phyloP scores from a whole-genome alignment of 2,888 invertebrate genomes.

The Torymus auratus region DNA sequence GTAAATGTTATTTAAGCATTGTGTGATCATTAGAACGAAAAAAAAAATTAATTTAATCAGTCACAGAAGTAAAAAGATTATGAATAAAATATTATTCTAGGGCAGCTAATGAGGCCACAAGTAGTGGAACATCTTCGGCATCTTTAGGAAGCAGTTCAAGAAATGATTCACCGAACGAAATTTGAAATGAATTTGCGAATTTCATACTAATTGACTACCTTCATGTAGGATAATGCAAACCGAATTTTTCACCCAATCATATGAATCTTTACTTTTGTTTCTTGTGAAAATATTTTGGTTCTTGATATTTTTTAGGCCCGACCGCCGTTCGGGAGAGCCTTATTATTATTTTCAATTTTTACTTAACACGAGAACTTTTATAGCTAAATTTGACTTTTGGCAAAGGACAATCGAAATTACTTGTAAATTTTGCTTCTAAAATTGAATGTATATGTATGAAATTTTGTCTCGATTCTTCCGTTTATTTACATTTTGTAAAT shows the following conservation, averaged over 20 bases:
- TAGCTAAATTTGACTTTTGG: constrained; percentile 54
- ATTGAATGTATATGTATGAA: constrained; percentile 23
- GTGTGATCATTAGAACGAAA: too few species aligned
- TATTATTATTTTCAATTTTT: constrained; percentile 19
- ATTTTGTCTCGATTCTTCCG: constrained; percentile 20
- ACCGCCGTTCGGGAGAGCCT: too few species aligned
- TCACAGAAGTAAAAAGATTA: too few species aligned
- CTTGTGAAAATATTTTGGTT: constrained; percentile 25
- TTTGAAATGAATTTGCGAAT: constrained; percentile 66
- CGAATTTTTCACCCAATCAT: constrained; percentile 63
- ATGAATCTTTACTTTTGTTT: constrained; percentile 45
- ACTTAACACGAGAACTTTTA: constrained; percentile 46
- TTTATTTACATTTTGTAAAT: constrained; percentile 29
- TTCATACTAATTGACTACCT: constrained; percentile 63
- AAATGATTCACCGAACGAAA: constrained; percentile 69
- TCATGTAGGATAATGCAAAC: constrained; percentile 65
- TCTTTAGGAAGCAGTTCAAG: constrained; percentile 64
- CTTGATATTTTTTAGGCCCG: neutral
- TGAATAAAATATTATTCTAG: constrained; percentile 61
- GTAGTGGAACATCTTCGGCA: constrained; percentile 67
- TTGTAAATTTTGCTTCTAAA: constrained; percentile 26
- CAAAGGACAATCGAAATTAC: constrained; percentile 50
- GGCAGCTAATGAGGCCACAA: constrained; percentile 69
- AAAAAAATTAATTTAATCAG: too few species aligned
- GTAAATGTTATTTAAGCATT: constrained; percentile 57